Conservation (phyloP, 2,888 invertebrate genomes). For the Augiades crinisus region DNA sequence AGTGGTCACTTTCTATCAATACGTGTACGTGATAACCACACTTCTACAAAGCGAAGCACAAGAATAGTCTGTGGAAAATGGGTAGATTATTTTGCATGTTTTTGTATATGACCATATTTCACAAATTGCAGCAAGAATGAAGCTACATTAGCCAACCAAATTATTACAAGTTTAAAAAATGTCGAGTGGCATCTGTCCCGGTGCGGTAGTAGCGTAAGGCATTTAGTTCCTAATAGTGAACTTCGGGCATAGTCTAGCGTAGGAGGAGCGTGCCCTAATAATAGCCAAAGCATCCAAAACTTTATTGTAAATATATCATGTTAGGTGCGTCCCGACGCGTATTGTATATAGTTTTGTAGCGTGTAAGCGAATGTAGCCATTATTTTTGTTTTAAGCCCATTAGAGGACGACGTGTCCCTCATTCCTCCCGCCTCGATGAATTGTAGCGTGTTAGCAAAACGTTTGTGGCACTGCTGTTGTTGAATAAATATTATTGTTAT, state of each 20-base stretch:
- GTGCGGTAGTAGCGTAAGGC: constrained; percentile 43
- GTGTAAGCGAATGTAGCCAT: constrained; percentile 38
- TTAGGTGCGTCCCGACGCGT: constrained; percentile 33
- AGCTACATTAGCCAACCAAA: no score
- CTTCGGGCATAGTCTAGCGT: constrained; percentile 40
- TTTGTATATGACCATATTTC: no score
- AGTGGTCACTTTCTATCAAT: no score
- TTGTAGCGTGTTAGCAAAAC: constrained; percentile 1
- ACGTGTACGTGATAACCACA: no score
- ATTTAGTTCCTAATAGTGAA: constrained; percentile 54
- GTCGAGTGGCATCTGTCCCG: constrained; percentile 25
- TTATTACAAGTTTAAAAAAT: not conserved
- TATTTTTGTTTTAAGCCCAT: constrained; percentile 29
- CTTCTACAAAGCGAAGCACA: no score
- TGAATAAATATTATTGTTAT: not conserved
- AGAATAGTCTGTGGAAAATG: no score
- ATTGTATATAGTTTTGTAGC: constrained; percentile 37
- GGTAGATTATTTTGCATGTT: no score
- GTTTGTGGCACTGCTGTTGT: not conserved
- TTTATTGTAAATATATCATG: constrained; percentile 69
- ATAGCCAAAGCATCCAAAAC: constrained; percentile 78
- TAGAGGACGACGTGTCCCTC: constrained; percentile 2
- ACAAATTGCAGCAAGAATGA: no score
- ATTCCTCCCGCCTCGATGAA: constrained; percentile 11
- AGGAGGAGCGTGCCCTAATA: constrained; percentile 57